Evolutionary conservation across 2,797 vertebrate genomes (phyloP), one percentile per base, ranked within the genome.

Genomic region (Fundulus diaphanus): DNA sequence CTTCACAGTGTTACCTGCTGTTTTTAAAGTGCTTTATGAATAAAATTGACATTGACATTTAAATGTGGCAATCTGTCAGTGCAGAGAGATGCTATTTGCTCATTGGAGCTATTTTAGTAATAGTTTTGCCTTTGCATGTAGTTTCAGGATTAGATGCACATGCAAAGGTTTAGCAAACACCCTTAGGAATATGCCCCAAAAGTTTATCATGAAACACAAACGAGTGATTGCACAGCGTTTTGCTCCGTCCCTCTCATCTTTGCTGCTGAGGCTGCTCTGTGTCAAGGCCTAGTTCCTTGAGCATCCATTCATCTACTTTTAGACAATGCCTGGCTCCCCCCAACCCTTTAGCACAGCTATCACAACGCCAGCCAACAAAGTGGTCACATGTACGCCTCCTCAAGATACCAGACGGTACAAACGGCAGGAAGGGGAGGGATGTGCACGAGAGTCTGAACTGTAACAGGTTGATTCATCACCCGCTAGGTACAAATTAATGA

Each of bases 381-480:
- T 31, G 40, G 51, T 85, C 78, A 80, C 89, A 83, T 73, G 67
- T 82, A 78, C 79, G 79, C 81, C 82, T 83, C 74, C 75, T 73
- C 65, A 49, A 87, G 82, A 88, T 76, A 82, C 82, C 76, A 66
- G 46, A 54, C 77, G 76, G 67, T 67, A 24, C 65, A 81, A 73
- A 79, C 80, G 49, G 56, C 46, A 57, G 44, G 74, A 27, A n/a
- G 54, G 11, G 35, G 68, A 52, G 66, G 31, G 40, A 74, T 78
- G 75, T 56, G 68, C 49, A 66, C 51, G 72, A 70, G 65, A 73
- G 68, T 70, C 59, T 84, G 73, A 81, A 80, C 82, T 80, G 79
- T 91, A 92, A 93, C 90, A 86, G 81, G 69, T 86, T 91, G 88
- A 94, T 91, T 82, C 90, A 93, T 93, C 85, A 88, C 86, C 83